These are phyloP conservation scores for Podocnemis expansa DNA, from an alignment of 2,113 vertebrate genomes.

Conservation along the genomic window DNA sequence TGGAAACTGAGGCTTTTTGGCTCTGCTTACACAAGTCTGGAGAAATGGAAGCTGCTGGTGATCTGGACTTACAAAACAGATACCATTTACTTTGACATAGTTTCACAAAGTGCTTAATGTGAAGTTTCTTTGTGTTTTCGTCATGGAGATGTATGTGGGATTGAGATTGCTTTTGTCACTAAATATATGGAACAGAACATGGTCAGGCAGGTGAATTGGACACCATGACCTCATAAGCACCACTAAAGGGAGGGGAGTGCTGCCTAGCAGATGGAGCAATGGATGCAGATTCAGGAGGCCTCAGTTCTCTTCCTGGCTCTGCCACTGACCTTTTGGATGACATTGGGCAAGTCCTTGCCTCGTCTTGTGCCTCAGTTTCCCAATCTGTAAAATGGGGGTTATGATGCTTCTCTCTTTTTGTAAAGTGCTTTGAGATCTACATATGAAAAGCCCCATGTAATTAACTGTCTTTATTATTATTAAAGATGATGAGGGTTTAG, in stretches of 20 bases:
- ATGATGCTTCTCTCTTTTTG: not conserved
- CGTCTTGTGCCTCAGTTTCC: not conserved
- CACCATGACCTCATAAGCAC: conserved; percentile 14
- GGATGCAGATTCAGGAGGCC: not conserved
- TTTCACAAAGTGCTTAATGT: not conserved
- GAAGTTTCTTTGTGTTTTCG: not conserved
- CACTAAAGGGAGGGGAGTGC: conserved; percentile 27
- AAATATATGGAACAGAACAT: not conserved
- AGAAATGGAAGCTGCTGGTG: not conserved
- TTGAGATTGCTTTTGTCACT: conserved; percentile 19
- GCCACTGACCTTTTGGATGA: not conserved
- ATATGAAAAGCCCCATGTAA: not conserved
- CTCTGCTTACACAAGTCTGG: not conserved
- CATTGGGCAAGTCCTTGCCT: not conserved
- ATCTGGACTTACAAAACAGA: not conserved
- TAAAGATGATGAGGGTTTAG: not conserved
- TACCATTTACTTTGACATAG: not conserved
- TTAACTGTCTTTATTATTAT: not conserved
- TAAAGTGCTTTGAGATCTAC: not conserved
- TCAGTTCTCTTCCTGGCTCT: not conserved
- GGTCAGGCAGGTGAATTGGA: not conserved
- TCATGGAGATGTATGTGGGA: not conserved
- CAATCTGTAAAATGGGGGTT: not conserved
- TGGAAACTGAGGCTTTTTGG: not conserved
- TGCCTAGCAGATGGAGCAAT: conserved; percentile 1